phyloP scores from a whole-genome alignment of 2,113 vertebrate genomes.

The Reinhardtius hippoglossoides region DNA sequence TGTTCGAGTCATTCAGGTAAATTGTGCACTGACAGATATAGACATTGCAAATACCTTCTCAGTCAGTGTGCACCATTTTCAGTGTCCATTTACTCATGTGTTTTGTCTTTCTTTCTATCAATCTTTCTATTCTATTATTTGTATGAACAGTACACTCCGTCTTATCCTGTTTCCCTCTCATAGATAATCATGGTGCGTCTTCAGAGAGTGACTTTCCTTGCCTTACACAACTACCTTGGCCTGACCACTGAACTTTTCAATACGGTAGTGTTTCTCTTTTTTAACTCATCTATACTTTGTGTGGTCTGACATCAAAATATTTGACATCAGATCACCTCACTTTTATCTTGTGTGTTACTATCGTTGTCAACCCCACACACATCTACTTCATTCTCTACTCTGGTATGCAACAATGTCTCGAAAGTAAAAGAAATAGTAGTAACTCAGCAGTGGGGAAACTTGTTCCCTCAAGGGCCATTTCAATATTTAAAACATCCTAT shows the following conservation, averaged over 20 bases:
- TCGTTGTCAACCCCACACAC: too few relatives aligned
- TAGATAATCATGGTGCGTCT: conserved; percentile 98
- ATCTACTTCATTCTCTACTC: too few relatives aligned
- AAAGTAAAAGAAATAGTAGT: too few relatives aligned
- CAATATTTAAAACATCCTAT: too few relatives aligned
- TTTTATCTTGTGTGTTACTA: not conserved
- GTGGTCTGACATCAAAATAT: not conserved
- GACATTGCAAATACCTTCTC: not conserved
- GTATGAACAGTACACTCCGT: not conserved
- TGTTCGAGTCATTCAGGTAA: conserved; percentile 92
- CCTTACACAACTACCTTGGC: conserved; percentile 94
- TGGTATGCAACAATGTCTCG: too few relatives aligned
- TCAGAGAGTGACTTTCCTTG: conserved; percentile 94
- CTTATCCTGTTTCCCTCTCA: not conserved
- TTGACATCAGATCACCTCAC: not conserved
- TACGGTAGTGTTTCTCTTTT: conserved; percentile 73
- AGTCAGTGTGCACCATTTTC: too few relatives aligned
- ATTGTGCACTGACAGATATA: not conserved
- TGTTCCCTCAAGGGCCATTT: too few relatives aligned
- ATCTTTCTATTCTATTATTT: not conserved
- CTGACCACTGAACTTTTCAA: conserved; percentile 95
- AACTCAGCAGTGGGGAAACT: too few relatives aligned
- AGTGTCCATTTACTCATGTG: not conserved
- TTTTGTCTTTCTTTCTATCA: not conserved
- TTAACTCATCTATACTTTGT: not conserved